Evolutionary conservation across 1,140 invertebrate species (phyloP), one percentile per base, ranked within the genome.

Genomic region (Ericerus pela): DNA sequence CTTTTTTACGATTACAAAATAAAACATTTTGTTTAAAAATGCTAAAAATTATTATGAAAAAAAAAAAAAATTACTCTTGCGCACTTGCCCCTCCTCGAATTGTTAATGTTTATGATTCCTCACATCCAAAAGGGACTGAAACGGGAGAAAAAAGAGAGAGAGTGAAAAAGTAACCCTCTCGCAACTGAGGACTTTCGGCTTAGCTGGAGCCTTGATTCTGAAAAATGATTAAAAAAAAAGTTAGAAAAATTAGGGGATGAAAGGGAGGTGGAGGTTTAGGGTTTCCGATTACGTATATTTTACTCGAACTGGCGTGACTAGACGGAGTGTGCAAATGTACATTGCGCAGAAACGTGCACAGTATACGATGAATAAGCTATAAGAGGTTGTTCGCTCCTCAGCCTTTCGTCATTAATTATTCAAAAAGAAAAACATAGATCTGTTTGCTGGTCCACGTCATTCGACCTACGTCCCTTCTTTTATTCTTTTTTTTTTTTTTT

Each of bases 391-490:
- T 47, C 16, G 41, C 41, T 47, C 20, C 41, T 47, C 20, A 47
- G 41, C 41, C 41, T 47, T 47, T 47, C 41, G 41, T 24, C 41
- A 47, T 47, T 47, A 47, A 47, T 47, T 47, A 47, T 47, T 47
- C 41, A 47, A 47, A 47, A 47, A 47, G 41, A 47, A 47, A 47
- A 47, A 47, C 41, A 47, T 47, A 47, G 41, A 47, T 47, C 41
- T 47, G 41, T 24, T 24, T 10, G 41, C 16, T 47, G 41, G 41
- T 47, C 41, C 41, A 47, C 41, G 41, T 47, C 41, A 47, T 22
- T 47, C 41, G 41, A 47, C 41, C 41, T 47, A 47, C 41, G 41
- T 47, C 41, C 41, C 41, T 33, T 47, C 26, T 47, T 47, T n/a
- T n/a, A n/a, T n/a, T n/a, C n/a, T n/a, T n/a, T n/a, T n/a, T n/a